A percentile compares a stretch with the other conserved stretches of the same genome.
These are phyloP conservation scores for Apeira syringaria DNA, from an alignment of 2,888 invertebrate species.

Conservation along the genomic window DNA sequence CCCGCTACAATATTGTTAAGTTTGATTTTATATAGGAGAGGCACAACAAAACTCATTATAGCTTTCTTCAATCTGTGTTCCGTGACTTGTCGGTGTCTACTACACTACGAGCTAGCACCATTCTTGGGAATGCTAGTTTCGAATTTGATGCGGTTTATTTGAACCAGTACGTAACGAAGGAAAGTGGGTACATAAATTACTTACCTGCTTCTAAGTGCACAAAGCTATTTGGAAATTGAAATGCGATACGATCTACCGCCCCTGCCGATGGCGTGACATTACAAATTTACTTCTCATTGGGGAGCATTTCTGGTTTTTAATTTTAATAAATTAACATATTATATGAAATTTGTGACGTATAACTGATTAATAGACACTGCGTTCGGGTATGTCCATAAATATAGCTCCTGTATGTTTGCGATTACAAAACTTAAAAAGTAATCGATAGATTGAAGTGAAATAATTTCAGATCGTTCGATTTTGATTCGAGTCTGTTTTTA, in stretches of 20 bases:
- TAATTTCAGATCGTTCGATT: no score
- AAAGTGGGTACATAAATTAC: neutral
- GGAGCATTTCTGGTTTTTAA: constrained; percentile 11
- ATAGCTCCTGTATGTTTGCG: no score
- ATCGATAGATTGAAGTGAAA: no score
- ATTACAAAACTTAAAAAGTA: no score
- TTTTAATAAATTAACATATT: constrained; percentile 1
- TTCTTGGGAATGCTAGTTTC: neutral
- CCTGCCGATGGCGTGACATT: neutral
- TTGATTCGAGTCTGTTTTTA: no score
- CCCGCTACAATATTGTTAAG: no score
- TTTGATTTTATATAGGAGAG: no score
- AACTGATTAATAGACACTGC: no score
- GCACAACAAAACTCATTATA: no score
- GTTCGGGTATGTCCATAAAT: no score
- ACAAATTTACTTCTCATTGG: constrained; percentile 3
- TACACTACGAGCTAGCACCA: neutral
- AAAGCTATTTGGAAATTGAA: constrained; percentile 5
- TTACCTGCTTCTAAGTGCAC: constrained; percentile 2
- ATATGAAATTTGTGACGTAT: no score
- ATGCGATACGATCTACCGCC: constrained; percentile 10
- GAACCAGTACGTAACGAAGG: neutral
- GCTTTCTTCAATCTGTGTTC: constrained; percentile 2
- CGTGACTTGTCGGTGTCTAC: constrained; percentile 4
- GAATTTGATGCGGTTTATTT: neutral